Evolutionary conservation across 2,797 vertebrate genomes (phyloP), one percentile per base, ranked within the genome.

Genomic region (Pogonophryne albipinna): DNA sequence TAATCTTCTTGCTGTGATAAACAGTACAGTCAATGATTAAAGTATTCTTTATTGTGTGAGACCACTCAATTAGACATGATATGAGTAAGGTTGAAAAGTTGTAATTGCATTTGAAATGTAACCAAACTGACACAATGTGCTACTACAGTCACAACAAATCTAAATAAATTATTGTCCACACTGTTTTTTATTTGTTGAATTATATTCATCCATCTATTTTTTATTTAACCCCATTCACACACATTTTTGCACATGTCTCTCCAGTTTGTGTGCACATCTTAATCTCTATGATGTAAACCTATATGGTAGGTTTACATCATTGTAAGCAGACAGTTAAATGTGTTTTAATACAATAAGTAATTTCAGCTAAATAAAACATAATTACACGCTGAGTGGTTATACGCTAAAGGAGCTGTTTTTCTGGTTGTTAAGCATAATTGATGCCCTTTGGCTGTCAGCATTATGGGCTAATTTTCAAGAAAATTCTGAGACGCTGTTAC

Each of bases 351-450:
- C 65, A 80, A 71, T 73, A 56, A 80, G 60, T 80, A 16, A 60
- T 59, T 89, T 84, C 27, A 78, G 87, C 49, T 79, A 86, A 90
- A 85, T 86, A 76, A 83, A 83, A 80, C 56, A 78, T 77, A 88
- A 90, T 91, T 85, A 79, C 77, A 86, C 66, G 64, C 76, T 60
- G 76, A 68, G 76, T 88, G 73, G 70, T 76, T 80, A 86, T 73
- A 84, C 68, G 82, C 80, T 79, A 13, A 61, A 81, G 69, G 79
- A 88, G 63, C 65, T 84, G 34, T 53, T 82, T 86, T 89, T 84
- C 76, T 86, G 51, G 78, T 77, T 90, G 86, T 84, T 83, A 52
- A 84, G 62, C 55, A 79, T 91, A 90, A 90, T 89, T 87, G 78
- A 81, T 78, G 68, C 84, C 91, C 81, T 74, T 79, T 72, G 67